Evolutionary conservation across 2,888 invertebrate species (phyloP).

Genomic region (Microplitis manilae): DNA sequence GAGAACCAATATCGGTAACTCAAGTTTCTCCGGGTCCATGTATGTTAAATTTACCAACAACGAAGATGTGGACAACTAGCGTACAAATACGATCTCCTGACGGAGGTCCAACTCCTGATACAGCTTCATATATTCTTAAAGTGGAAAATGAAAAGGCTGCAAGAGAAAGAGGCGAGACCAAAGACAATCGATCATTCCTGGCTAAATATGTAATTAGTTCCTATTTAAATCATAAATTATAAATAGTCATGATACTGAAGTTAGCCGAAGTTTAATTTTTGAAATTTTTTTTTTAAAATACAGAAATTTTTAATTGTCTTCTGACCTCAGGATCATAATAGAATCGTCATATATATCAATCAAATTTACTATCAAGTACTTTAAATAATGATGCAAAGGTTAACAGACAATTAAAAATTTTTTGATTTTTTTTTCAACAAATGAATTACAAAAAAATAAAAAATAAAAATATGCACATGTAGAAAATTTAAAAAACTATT

Average conservation of each 20-base stretch:
- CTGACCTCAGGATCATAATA: too few relatives aligned
- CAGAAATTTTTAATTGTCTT: too few relatives aligned
- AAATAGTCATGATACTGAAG: background rate
- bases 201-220: conserved; percentile 93
- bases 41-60: conserved; percentile 69
- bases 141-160: conserved; percentile 92
- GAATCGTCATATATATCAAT: too few relatives aligned
- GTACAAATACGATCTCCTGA: conserved; percentile 87
- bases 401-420: too few relatives aligned
- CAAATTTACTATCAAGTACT: too few relatives aligned
- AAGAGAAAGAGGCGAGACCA: conserved; percentile 89
- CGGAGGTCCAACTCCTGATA: conserved; percentile 92
- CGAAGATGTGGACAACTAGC: conserved; percentile 80
- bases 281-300: too few relatives aligned
- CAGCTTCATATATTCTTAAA: conserved; percentile 95
- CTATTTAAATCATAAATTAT: background rate
- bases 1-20: conserved; percentile 83
- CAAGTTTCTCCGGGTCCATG: conserved; percentile 74
- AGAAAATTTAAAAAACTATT: too few relatives aligned
- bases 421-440: too few relatives aligned
- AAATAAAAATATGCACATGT: too few relatives aligned
- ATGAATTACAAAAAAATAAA: too few relatives aligned
- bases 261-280: too few relatives aligned
- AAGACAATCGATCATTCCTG: conserved; percentile 96
- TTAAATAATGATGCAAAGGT: too few relatives aligned